These are phyloP conservation scores for Ammodytes marinus DNA, from an alignment of 2,113 vertebrate genomes.

Conservation along the genomic window DNA sequence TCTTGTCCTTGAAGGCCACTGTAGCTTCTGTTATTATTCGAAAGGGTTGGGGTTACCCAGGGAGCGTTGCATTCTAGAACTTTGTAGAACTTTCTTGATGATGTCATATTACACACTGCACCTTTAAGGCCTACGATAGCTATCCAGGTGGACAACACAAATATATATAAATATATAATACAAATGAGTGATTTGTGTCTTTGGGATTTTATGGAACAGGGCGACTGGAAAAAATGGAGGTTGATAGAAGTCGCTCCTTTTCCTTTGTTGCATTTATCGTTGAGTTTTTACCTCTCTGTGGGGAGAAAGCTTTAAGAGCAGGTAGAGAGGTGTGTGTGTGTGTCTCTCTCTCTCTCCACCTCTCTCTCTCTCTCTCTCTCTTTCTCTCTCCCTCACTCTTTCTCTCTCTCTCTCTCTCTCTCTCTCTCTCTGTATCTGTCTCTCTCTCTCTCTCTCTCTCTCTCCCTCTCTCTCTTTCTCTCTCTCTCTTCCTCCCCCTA, in stretches of 20 bases:
- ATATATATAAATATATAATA: neutral
- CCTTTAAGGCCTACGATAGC: too few relatives aligned
- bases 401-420: too few relatives aligned
- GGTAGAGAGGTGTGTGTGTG: conserved; percentile 45
- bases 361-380: conserved; percentile 52
- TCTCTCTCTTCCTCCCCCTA: too few relatives aligned
- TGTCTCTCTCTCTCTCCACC: conserved; percentile 70
- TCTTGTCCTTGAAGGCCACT: too few relatives aligned
- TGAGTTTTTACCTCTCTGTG: neutral
- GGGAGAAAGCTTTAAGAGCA: conserved; percentile 14
- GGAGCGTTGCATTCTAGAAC: too few relatives aligned
- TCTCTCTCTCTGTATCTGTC: conserved; percentile 5
- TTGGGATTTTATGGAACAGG: neutral
- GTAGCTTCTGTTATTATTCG: too few relatives aligned
- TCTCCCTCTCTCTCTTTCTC: conserved; percentile 76
- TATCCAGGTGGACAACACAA: neutral
- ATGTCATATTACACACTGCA: too few relatives aligned
- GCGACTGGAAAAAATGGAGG: neutral
- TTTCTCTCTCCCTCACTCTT: neutral
- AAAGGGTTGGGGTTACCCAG: too few relatives aligned
- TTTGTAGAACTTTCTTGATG: too few relatives aligned
- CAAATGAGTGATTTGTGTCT: too few relatives aligned
- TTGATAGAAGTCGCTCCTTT: neutral
- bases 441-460: conserved; percentile 84
- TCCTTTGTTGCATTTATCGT: conserved; percentile 7